Evolutionary conservation across 1,140 invertebrate genomes (phyloP).

Genomic region (Carposina sasakii): DNA sequence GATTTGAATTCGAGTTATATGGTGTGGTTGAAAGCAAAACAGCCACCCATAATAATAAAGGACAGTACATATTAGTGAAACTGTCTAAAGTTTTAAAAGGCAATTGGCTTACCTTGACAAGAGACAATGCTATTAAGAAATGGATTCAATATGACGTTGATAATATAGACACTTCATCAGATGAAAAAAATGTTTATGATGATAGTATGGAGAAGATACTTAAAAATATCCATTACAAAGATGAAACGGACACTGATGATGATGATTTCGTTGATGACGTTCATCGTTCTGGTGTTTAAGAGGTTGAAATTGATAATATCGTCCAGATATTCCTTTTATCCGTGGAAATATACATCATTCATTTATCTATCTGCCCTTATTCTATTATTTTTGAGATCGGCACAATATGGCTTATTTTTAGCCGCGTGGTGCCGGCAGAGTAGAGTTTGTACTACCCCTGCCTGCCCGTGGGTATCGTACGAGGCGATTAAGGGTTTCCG

Average conservation of each 20-base stretch:
- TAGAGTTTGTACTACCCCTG: too few species aligned
- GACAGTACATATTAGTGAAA: conserved; percentile 45
- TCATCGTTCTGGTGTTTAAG: too few species aligned
- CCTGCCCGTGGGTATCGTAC: too few species aligned
- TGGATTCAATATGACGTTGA: conserved; percentile 59
- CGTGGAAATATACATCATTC: too few species aligned
- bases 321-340: too few species aligned
- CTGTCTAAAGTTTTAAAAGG: conserved; percentile 37
- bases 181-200: conserved; percentile 36
- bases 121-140: conserved; percentile 31
- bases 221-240: background rate
- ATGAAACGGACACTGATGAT: conserved; percentile 20
- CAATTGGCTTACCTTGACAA: conserved; percentile 48
- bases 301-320: too few species aligned
- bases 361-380: too few species aligned
- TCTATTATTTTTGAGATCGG: too few species aligned
- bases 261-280: conserved; percentile 21
- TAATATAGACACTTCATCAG: conserved; percentile 43
- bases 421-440: too few species aligned
- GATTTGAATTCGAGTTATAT: conserved; percentile 49
- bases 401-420: too few species aligned
- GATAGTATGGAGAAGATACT: background rate
- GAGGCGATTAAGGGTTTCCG: too few species aligned
- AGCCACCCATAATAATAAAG: conserved; percentile 42
- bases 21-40: conserved; percentile 35